Conservation (phyloP, 2,113 vertebrate species). For the Nyctibius bracteatus region DNA sequence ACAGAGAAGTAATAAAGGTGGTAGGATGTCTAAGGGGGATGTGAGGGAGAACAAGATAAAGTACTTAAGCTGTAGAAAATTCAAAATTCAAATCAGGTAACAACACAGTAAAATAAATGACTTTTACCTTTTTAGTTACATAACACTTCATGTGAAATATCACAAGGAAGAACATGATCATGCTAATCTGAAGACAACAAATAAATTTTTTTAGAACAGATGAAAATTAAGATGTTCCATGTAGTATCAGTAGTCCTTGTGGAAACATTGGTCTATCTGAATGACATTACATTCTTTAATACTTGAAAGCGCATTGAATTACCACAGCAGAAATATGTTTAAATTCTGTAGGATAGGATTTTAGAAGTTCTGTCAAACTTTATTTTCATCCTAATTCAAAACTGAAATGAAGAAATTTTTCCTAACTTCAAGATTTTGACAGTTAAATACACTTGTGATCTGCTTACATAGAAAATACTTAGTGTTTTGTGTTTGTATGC, state of each 20-base stretch:
- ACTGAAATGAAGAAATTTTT: background rate
- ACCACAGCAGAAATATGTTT: background rate
- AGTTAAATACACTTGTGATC: background rate
- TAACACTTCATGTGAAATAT: background rate
- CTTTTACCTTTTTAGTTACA: background rate
- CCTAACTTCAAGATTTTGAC: background rate
- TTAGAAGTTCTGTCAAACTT: background rate
- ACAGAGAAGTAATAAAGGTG: background rate
- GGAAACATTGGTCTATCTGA: background rate
- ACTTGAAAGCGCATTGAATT: background rate
- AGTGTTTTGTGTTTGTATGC: background rate
- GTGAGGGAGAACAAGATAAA: background rate
- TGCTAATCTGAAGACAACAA: background rate
- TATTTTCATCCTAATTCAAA: background rate
- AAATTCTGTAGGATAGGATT: background rate
- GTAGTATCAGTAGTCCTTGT: background rate
- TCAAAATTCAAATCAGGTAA: background rate
- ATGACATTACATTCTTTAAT: background rate
- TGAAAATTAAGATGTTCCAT: background rate
- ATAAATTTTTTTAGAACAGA: background rate
- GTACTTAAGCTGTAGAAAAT: background rate
- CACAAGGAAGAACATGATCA: background rate
- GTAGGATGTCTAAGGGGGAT: background rate
- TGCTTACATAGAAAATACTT: background rate
- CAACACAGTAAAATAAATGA: background rate